These are phyloP conservation scores for Sciurus vulgaris DNA, from an alignment of 2,797 vertebrate species.

Conservation along the genomic window DNA sequence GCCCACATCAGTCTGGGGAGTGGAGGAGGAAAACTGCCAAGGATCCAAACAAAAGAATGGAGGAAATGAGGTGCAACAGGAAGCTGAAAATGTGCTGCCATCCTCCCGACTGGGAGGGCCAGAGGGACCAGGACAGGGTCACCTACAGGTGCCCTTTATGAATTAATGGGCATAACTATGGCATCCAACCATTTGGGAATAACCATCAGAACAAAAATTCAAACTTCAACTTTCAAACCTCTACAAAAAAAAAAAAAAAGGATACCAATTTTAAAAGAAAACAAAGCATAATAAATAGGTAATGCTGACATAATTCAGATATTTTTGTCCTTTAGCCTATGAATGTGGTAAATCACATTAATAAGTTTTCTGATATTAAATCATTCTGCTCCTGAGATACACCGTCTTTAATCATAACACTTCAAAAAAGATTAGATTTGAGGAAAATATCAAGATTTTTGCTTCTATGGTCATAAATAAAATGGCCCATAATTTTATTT, in stretches of 20 bases:
- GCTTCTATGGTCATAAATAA: not conserved
- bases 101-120: not conserved
- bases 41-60: not conserved
- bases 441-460: not conserved
- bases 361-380: not conserved
- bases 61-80: not conserved
- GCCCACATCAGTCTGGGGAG: too few relatives aligned
- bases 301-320: not conserved
- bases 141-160: not conserved
- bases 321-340: not conserved
- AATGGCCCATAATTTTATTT: constrained; percentile 18
- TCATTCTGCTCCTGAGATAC: not conserved
- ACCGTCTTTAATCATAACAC: not conserved
- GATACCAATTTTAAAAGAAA: not conserved
- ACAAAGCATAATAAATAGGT: not conserved
- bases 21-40: not conserved
- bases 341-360: not conserved
- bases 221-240: not conserved
- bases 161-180: not conserved
- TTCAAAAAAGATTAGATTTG: not conserved
- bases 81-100: rapidly evolving
- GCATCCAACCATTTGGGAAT: not conserved
- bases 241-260: not conserved
- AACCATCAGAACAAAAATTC: not conserved
- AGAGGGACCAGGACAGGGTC: too few relatives aligned